A percentile compares a stretch with the other conserved stretches of the same genome.
These are phyloP conservation scores for Drosophila repleta DNA, from an alignment of 1,140 invertebrate genomes.

Conservation along the genomic window DNA sequence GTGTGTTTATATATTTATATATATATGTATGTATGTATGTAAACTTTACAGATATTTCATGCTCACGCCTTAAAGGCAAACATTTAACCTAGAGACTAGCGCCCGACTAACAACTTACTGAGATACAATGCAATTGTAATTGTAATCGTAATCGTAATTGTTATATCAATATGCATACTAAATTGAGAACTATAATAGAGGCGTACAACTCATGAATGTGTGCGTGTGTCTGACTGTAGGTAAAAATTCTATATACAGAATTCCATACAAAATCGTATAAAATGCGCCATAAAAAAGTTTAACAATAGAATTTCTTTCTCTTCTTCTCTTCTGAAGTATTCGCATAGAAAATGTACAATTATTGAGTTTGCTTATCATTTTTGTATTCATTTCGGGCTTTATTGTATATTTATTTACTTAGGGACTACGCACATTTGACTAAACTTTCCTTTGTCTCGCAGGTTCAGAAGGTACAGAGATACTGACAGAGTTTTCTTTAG, in stretches of 20 bases:
- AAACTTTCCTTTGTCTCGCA: constrained; percentile 43
- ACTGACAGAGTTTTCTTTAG: constrained; percentile 47
- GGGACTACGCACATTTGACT: constrained; percentile 62
- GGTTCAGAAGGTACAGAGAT: constrained; percentile 77
- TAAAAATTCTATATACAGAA: constrained; percentile 72
- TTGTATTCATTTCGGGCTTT: background rate
- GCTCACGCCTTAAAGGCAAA: constrained; percentile 59
- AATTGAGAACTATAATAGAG: constrained; percentile 63
- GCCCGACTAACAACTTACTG: constrained; percentile 63
- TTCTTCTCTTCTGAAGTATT: constrained; percentile 20
- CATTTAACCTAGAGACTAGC: constrained; percentile 55
- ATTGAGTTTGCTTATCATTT: constrained; percentile 44
- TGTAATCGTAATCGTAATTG: constrained; percentile 5
- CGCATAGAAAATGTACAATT: constrained; percentile 73
- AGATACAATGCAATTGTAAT: constrained; percentile 42
- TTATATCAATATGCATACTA: constrained; percentile 7
- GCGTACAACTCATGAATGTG: constrained; percentile 33
- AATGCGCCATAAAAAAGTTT: constrained; percentile 64
- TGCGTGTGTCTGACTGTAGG: constrained; percentile 36
- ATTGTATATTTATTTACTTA: constrained; percentile 74
- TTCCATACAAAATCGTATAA: constrained; percentile 71
- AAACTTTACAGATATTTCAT: constrained; percentile 70
- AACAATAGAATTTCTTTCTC: too few species aligned
- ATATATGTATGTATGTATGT: constrained; percentile 25
- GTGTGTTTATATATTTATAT: constrained; percentile 41